Percentiles rank a stretch among this genome's conserved stretches.
phyloP scores from a whole-genome alignment of 2,113 vertebrate species.

The Oceanites oceanicus region DNA sequence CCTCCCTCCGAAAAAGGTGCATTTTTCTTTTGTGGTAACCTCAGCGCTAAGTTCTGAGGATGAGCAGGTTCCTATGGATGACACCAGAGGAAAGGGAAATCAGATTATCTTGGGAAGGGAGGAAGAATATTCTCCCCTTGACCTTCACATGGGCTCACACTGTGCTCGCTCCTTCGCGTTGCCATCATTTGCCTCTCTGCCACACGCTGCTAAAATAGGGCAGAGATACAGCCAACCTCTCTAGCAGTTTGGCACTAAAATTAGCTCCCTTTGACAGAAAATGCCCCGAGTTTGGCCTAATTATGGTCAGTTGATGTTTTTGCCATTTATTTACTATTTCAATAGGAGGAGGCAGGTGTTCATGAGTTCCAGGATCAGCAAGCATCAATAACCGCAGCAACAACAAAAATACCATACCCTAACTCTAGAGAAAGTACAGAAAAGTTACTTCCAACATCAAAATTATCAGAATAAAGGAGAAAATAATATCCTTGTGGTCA shows the following conservation, averaged over 20 bases:
- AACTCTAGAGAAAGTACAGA: not conserved
- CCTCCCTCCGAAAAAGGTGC: accelerated
- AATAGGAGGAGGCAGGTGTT: not conserved
- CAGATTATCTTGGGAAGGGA: not conserved
- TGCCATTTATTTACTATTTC: not conserved
- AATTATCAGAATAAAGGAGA: not conserved
- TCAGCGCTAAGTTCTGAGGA: not conserved
- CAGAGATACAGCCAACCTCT: not conserved
- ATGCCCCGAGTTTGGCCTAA: not conserved
- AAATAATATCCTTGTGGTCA: not conserved
- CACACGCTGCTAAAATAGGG: not conserved
- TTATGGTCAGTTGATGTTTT: not conserved
- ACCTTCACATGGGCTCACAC: not conserved
- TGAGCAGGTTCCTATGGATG: not conserved
- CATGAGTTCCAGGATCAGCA: not conserved
- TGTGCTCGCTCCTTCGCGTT: accelerated
- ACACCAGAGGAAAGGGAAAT: not conserved
- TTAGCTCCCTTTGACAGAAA: not conserved
- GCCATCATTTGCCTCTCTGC: not conserved
- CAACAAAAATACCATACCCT: not conserved
- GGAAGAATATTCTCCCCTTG: not conserved
- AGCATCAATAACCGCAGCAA: not conserved
- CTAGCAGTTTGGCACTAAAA: not conserved
- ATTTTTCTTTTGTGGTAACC: not conserved
- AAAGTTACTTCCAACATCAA: not conserved